Conservation (phyloP, 2,113 vertebrate genomes). For the Actenoides lindsayi region DNA sequence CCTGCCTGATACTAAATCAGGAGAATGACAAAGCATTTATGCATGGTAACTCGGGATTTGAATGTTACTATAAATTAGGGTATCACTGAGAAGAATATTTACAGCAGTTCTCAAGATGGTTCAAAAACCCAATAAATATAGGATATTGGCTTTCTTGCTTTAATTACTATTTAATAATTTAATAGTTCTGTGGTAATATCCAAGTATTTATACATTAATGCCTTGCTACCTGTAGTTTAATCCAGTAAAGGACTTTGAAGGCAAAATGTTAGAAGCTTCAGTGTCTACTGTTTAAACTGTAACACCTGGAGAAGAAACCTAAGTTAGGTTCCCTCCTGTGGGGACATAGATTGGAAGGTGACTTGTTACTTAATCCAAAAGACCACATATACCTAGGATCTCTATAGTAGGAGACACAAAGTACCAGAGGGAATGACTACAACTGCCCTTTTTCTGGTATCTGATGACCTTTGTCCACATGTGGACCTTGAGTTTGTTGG, state of each 20-base stretch:
- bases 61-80: background rate
- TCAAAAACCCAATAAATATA: background rate
- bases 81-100: background rate
- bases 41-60: background rate
- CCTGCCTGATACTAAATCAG: background rate
- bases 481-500: background rate
- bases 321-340: background rate
- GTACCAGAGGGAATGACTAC: fast-evolving
- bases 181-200: background rate
- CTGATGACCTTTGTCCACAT: background rate
- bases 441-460: background rate
- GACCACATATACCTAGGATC: background rate
- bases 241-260: background rate
- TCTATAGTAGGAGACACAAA: background rate
- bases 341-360: background rate
- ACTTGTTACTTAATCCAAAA: background rate
- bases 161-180: background rate
- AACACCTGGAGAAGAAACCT: background rate
- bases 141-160: background rate
- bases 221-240: background rate
- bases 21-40: background rate
- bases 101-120: background rate
- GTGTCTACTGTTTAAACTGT: background rate
- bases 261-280: background rate
- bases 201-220: background rate